Conservation (phyloP, 2,113 vertebrate genomes). For the Amblyopsis rosae region DNA sequence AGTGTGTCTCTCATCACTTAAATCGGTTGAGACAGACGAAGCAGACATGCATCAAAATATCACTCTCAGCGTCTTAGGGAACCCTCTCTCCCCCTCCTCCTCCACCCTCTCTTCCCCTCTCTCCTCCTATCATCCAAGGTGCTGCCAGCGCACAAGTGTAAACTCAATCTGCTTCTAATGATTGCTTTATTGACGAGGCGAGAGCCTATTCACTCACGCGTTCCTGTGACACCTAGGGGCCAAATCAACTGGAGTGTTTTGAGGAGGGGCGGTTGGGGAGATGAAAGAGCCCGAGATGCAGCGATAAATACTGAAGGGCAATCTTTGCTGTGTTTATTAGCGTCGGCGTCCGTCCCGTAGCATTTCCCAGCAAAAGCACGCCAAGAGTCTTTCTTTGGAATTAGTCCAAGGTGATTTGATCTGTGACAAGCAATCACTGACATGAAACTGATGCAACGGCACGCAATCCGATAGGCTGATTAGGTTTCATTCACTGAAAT, state of each 20-base stretch:
- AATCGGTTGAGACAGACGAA: conserved; percentile 59
- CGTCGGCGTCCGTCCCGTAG: background rate
- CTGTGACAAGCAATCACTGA: conserved; percentile 1
- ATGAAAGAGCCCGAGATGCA: conserved; percentile 16
- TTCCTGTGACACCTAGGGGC: conserved; percentile 52
- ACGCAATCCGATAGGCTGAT: background rate
- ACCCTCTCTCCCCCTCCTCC: background rate
- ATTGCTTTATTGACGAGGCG: conserved; percentile 71
- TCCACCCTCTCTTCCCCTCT: conserved; percentile 17
- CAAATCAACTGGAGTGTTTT: conserved; percentile 53
- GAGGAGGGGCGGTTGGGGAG: conserved; percentile 14
- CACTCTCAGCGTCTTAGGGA: conserved; percentile 31
- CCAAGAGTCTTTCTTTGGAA: background rate
- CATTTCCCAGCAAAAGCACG: conserved; percentile 21
- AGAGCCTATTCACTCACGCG: conserved; percentile 61
- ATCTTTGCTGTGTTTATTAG: conserved; percentile 46
- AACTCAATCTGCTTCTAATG: conserved; percentile 73
- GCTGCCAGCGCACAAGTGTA: conserved; percentile 59
- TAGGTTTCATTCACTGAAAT: background rate
- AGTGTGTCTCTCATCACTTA: conserved; percentile 44
- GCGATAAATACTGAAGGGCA: background rate
- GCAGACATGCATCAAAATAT: conserved; percentile 57
- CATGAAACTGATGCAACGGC: conserved; percentile 6
- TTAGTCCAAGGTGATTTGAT: conserved; percentile 3
- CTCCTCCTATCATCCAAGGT: conserved; percentile 27